Conservation (phyloP, 2,888 invertebrate genomes). For the Thecophora atra region DNA sequence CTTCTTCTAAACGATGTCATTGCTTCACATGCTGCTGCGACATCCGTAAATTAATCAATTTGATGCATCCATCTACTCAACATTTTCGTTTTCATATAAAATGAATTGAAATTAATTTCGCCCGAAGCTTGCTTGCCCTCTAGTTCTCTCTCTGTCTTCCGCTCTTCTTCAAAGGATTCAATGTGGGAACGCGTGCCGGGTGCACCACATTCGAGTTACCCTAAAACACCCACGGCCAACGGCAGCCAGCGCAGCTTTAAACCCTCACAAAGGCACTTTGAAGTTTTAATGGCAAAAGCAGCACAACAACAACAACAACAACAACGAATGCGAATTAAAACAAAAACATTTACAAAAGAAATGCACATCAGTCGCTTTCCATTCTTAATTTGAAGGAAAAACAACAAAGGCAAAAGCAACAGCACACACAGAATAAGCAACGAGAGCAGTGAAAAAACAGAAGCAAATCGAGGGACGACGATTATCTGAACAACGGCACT, state of each 20-base stretch:
- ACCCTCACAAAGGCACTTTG: constrained; percentile 15
- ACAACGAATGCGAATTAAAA: too few species aligned
- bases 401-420: not conserved
- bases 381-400: constrained; percentile 7
- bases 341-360: constrained; percentile 18
- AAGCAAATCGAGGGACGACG: constrained; percentile 5
- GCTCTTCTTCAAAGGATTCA: too few species aligned
- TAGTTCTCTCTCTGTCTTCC: too few species aligned
- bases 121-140: not conserved
- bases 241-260: not conserved
- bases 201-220: not conserved
- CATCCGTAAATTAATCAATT: constrained; percentile 23
- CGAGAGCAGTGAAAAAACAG: not conserved
- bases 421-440: constrained; percentile 10
- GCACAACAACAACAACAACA: too few species aligned
- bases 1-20: too few species aligned
- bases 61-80: constrained; percentile 21
- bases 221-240: constrained; percentile 13
- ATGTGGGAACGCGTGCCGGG: not conserved
- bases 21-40: not conserved
- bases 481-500: constrained; percentile 29
- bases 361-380: constrained; percentile 24
- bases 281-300: not conserved
- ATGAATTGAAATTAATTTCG: constrained; percentile 20
- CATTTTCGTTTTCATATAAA: constrained; percentile 18